phyloP scores from a whole-genome alignment of 2,797 vertebrate species.

The Rhinella marina region DNA sequence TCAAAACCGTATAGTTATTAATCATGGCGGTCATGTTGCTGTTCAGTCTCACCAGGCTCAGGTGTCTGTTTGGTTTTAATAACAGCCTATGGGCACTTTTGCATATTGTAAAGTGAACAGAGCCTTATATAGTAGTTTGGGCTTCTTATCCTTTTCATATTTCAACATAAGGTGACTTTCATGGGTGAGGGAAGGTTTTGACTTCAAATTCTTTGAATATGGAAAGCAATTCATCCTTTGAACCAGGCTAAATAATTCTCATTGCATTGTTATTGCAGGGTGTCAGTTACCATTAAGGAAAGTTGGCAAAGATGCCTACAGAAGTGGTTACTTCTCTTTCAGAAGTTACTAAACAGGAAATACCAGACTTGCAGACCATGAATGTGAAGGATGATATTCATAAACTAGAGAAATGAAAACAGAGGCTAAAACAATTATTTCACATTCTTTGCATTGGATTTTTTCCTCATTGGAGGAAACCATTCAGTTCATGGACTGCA shows the following conservation, averaged over 20 bases:
- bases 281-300: constrained; percentile 22
- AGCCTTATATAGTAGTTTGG: background rate
- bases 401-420: constrained; percentile 31
- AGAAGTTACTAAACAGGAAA: constrained; percentile 40
- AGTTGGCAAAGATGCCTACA: constrained; percentile 13
- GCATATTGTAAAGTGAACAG: background rate
- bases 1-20: background rate
- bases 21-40: background rate
- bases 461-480: background rate
- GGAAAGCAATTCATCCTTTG: background rate
- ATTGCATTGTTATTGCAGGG: background rate
- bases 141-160: background rate
- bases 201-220: background rate
- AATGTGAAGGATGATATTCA: constrained; percentile 18
- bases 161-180: background rate
- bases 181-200: background rate
- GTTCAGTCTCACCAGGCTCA: background rate
- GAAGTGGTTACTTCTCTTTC: constrained; percentile 10
- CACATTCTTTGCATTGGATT: constrained; percentile 1
- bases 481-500: background rate
- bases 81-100: background rate
- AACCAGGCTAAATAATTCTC: constrained; percentile 9
- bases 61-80: background rate
- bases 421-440: constrained; percentile 33
- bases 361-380: constrained; percentile 36